Evolutionary conservation across 2,888 invertebrate species (phyloP).

Genomic region (Operophtera brumata): DNA sequence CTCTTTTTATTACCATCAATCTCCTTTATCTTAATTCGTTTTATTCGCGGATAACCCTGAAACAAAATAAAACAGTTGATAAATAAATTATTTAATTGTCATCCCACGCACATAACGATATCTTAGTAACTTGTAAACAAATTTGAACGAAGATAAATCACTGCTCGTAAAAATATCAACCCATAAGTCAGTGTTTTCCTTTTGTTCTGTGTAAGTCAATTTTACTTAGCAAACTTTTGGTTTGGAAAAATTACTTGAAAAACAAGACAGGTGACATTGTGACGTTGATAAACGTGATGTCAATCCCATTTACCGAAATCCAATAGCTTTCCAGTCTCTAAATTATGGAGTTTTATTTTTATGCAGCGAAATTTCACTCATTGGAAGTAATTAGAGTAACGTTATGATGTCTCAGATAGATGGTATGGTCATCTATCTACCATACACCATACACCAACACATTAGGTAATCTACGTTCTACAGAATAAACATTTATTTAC

Average conservation of each 20-base stretch:
- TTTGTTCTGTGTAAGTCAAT: slow-evolving; percentile 56
- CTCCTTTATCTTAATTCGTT: too few species aligned
- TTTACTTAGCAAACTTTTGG: slow-evolving; percentile 57
- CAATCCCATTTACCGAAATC: slow-evolving; percentile 38
- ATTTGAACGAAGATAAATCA: neutral
- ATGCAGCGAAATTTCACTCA: neutral
- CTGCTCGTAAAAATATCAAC: neutral
- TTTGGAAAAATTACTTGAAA: slow-evolving; percentile 22
- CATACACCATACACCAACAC: too few species aligned
- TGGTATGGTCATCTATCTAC: too few species aligned
- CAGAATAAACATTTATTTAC: too few species aligned
- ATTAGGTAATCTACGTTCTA: too few species aligned
- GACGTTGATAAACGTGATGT: slow-evolving; percentile 49
- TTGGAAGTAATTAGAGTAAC: too few species aligned
- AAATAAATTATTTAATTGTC: too few species aligned
- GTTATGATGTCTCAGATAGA: too few species aligned
- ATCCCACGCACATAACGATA: neutral
- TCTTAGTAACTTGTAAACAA: neutral
- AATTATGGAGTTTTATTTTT: neutral
- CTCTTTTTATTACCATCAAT: too few species aligned
- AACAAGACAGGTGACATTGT: slow-evolving; percentile 54
- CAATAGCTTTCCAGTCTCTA: slow-evolving; percentile 5
- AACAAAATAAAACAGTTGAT: too few species aligned
- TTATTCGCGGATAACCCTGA: too few species aligned
- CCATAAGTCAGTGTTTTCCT: neutral